A percentile compares a stretch with the other conserved stretches of the same genome.
Evolutionary conservation across 2,888 invertebrate genomes (phyloP).

Genomic region (Cerastoderma edule): DNA sequence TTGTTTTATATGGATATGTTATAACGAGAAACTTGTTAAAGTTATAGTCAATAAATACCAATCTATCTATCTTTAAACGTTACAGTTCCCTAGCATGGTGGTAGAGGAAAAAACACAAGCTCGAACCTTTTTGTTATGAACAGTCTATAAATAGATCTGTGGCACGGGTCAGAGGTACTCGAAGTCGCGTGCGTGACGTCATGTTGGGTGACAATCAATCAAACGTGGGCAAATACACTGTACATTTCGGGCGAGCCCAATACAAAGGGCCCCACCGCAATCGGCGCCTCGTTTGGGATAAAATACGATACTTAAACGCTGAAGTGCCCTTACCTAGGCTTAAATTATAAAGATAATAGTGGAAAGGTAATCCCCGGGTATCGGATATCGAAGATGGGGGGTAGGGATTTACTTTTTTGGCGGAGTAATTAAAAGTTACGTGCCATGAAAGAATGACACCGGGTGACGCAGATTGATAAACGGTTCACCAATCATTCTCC

Average conservation of each 20-base stretch:
- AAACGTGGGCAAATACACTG: conserved; percentile 25
- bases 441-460: too few species aligned
- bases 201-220: conserved; percentile 17
- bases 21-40: too few species aligned
- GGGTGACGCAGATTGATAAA: too few species aligned
- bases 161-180: conserved; percentile 23
- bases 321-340: conserved; percentile 20
- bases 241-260: conserved; percentile 23
- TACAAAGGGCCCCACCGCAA: conserved; percentile 12
- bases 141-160: too few species aligned
- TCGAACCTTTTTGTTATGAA: too few species aligned
- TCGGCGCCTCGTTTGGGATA: conserved; percentile 25
- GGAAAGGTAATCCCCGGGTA: conserved; percentile 13
- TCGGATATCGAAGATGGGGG: conserved; percentile 8
- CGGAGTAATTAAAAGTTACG: conserved; percentile 15
- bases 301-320: conserved; percentile 20
- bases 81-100: too few species aligned
- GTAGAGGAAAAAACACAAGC: too few species aligned
- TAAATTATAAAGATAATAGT: conserved; percentile 26
- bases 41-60: too few species aligned
- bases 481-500: too few species aligned
- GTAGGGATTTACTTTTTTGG: background rate
- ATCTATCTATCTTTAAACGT: too few species aligned
- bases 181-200: conserved; percentile 31
- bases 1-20: too few species aligned